These are phyloP conservation scores for Eurois occulta DNA, from an alignment of 2,888 invertebrate genomes.

Conservation along the genomic window DNA sequence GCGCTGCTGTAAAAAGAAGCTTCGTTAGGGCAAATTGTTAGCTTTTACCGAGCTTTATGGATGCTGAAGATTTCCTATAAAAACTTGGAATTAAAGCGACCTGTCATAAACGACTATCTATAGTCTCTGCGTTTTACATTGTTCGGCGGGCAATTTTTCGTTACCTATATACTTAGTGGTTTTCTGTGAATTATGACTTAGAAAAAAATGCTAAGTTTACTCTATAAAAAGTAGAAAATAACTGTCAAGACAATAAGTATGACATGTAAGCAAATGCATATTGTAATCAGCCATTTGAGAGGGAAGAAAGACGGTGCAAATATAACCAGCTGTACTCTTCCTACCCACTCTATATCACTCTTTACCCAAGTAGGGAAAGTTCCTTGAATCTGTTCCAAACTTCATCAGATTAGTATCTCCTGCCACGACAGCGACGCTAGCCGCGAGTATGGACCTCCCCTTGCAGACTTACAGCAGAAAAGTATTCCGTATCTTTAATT, in stretches of 20 bases:
- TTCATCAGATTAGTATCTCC: conserved; percentile 12
- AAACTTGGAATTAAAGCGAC: neutral
- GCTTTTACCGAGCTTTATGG: neutral
- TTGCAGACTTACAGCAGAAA: neutral
- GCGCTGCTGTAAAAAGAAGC: conserved; percentile 9
- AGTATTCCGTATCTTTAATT: conserved; percentile 80
- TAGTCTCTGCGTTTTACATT: neutral
- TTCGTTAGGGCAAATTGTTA: conserved; percentile 1
- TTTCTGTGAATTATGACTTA: neutral
- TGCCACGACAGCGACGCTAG: conserved; percentile 18
- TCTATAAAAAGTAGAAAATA: neutral
- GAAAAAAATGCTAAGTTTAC: neutral
- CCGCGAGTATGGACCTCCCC: conserved; percentile 23
- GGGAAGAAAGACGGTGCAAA: neutral
- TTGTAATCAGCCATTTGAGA: neutral
- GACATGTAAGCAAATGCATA: neutral
- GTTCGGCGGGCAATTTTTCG: neutral
- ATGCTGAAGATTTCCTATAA: neutral
- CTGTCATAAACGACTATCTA: neutral
- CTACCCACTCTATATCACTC: neutral
- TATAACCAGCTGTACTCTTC: neutral
- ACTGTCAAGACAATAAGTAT: neutral
- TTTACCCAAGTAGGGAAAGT: conserved; percentile 12
- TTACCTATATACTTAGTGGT: neutral
- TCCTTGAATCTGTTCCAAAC: neutral